Conservation (phyloP, 35 echinoderm and acorn worm species). For the Acanthaster planci region DNA sequence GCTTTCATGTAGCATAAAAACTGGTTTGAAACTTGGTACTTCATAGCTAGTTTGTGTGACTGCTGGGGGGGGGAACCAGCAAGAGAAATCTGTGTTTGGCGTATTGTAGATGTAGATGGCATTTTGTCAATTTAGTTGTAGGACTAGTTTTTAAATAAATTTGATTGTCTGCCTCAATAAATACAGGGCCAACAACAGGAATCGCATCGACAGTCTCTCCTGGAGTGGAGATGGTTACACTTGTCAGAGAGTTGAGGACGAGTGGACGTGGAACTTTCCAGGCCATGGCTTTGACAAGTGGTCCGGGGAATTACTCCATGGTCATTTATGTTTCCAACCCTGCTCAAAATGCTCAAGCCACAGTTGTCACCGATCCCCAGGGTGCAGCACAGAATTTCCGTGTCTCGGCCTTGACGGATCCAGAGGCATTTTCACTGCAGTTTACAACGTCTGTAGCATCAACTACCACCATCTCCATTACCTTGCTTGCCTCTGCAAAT, state of each 20-base stretch:
- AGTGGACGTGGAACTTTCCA: background rate
- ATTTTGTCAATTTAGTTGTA: too few relatives aligned
- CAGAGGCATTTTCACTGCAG: background rate
- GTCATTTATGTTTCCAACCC: background rate
- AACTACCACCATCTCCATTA: background rate
- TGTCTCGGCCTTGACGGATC: background rate
- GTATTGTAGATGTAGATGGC: too few relatives aligned
- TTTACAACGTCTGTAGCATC: background rate
- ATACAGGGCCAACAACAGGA: background rate
- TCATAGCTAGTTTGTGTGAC: too few relatives aligned
- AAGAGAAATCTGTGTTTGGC: too few relatives aligned
- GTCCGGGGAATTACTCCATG: background rate
- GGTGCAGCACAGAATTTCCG: background rate
- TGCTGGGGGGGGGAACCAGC: too few relatives aligned
- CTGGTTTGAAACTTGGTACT: too few relatives aligned
- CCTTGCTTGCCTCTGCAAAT: background rate
- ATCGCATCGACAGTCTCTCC: background rate
- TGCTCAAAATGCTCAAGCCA: background rate
- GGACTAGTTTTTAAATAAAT: background rate
- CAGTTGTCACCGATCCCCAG: background rate
- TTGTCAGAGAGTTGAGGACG: background rate
- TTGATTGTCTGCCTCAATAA: slow-evolving; percentile 6
- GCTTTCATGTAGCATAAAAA: too few relatives aligned
- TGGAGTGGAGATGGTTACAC: background rate
- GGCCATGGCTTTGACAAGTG: background rate